Evolutionary conservation across 2,113 vertebrate species (phyloP).

Genomic region (Rhegmatorhina hoffmannsi): DNA sequence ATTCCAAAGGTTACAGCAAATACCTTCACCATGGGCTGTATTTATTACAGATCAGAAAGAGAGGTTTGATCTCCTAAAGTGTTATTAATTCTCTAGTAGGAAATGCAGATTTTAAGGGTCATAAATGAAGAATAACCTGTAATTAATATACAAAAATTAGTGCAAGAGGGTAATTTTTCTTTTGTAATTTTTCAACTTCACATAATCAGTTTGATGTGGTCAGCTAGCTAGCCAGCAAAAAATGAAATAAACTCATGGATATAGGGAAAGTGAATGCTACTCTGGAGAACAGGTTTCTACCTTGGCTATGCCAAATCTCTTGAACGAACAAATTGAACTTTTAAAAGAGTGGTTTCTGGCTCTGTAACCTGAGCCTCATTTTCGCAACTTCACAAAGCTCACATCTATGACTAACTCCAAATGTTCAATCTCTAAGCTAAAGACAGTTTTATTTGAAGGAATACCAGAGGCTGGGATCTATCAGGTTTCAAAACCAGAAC

Average conservation of each 20-base stretch:
- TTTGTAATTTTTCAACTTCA: neutral
- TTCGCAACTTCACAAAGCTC: slow-evolving; percentile 23
- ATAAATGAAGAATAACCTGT: slow-evolving; percentile 8
- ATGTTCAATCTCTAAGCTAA: slow-evolving; percentile 28
- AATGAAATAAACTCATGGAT: neutral
- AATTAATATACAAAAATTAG: slow-evolving; percentile 28
- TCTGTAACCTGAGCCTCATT: neutral
- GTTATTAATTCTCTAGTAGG: neutral
- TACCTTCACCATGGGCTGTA: neutral
- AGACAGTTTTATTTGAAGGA: slow-evolving; percentile 60
- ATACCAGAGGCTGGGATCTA: slow-evolving; percentile 50
- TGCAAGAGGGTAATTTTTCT: neutral
- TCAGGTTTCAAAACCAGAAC: slow-evolving; percentile 49
- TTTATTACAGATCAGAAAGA: neutral
- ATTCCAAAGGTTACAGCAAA: neutral
- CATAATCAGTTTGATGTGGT: neutral
- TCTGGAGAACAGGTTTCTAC: slow-evolving; percentile 4
- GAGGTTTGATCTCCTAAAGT: neutral
- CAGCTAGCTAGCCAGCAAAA: neutral
- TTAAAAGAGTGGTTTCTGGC: slow-evolving; percentile 29
- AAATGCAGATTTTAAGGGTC: neutral
- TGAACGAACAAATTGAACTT: slow-evolving; percentile 31
- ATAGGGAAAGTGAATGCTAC: neutral
- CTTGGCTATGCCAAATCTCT: neutral
- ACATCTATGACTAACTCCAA: slow-evolving; percentile 46